phyloP scores from a whole-genome alignment of 2,797 vertebrate genomes.

The Anniella stebbinsi region DNA sequence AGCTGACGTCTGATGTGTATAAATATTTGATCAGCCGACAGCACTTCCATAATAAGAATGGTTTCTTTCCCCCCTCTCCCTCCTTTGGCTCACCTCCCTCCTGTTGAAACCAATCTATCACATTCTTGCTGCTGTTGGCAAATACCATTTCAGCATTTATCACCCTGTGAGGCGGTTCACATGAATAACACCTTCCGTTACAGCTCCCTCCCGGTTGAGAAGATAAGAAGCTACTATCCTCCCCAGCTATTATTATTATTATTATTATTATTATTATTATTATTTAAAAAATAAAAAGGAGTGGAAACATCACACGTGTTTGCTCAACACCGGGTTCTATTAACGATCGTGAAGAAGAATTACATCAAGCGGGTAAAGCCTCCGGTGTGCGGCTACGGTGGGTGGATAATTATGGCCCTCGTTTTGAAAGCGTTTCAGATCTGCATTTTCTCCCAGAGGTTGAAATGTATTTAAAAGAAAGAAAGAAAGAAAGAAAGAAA shows the following conservation, averaged over 20 bases:
- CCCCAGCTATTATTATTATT: neutral
- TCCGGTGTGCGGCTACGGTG: fast-evolving
- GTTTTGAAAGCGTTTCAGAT: neutral
- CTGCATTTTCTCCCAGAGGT: constrained; percentile 15
- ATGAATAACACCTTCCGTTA: neutral
- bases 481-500: neutral
- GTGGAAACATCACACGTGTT: neutral
- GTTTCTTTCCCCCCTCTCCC: neutral
- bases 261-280: neutral
- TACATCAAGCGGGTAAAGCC: fast-evolving
- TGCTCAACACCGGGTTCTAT: fast-evolving
- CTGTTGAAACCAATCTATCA: constrained; percentile 40
- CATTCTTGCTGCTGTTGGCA: neutral
- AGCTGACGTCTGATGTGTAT: constrained; percentile 17
- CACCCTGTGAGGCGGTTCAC: fast-evolving
- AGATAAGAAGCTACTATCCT: neutral
- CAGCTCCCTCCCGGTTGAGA: neutral
- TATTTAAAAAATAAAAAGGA: neutral
- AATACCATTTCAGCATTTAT: neutral
- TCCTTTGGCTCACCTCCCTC: fast-evolving
- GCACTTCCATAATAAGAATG: constrained; percentile 7
- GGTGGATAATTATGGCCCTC: neutral
- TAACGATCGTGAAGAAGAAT: neutral
- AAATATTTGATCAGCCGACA: constrained; percentile 33
- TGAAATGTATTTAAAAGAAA: neutral